These are phyloP conservation scores for Dicaeum eximium DNA, from an alignment of 2,113 vertebrate genomes.

Conservation along the genomic window DNA sequence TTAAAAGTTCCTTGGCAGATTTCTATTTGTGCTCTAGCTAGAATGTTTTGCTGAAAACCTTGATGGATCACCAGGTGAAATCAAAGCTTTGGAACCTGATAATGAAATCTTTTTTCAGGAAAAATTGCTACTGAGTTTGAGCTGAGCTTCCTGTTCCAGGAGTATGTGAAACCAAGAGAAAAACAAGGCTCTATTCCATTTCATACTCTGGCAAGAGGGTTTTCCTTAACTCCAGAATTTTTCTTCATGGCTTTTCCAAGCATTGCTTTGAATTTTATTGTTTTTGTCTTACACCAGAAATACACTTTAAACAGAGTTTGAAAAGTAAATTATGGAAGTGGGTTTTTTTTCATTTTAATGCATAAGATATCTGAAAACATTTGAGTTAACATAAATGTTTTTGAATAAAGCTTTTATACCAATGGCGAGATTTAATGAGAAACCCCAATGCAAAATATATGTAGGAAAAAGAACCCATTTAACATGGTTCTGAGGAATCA, in stretches of 20 bases:
- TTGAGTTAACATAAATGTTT: background rate
- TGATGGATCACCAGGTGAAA: background rate
- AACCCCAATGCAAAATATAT: background rate
- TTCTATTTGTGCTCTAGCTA: background rate
- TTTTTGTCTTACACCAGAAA: background rate
- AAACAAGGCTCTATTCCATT: background rate
- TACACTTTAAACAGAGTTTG: background rate
- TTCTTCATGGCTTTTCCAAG: background rate
- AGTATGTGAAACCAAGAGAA: background rate
- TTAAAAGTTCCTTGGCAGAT: background rate
- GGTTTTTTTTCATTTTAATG: background rate
- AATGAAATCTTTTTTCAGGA: background rate
- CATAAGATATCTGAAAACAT: background rate
- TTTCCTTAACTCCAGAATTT: background rate
- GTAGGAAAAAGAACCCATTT: background rate
- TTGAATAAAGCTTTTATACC: background rate
- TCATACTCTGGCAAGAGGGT: background rate
- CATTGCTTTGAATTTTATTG: background rate
- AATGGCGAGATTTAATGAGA: background rate
- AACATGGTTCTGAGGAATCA: background rate
- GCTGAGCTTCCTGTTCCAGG: background rate
- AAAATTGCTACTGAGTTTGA: background rate
- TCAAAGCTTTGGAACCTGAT: background rate
- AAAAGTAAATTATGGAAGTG: conserved; percentile 7
- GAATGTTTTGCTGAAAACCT: background rate